Conservation (phyloP, 2,797 vertebrate species). For the Artibeus jamaicensis region DNA sequence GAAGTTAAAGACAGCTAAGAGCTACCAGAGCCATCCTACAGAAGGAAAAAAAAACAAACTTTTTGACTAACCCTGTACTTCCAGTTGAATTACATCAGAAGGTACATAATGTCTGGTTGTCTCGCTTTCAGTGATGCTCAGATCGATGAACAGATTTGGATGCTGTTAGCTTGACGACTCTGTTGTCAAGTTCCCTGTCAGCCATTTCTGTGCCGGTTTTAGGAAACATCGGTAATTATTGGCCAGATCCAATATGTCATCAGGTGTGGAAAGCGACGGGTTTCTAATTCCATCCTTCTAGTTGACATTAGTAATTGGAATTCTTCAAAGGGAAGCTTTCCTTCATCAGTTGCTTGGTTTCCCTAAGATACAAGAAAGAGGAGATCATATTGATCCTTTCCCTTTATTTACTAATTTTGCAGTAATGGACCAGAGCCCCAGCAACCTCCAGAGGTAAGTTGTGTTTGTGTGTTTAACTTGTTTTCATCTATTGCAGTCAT, state of each 20-base stretch:
- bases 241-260: not conserved
- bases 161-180: not conserved
- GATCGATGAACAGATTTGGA: not conserved
- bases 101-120: not conserved
- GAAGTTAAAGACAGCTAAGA: not conserved
- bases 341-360: not conserved
- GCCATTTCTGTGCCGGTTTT: not conserved
- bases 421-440: not conserved
- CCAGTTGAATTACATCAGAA: not conserved
- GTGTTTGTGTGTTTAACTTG: not conserved
- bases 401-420: conserved; percentile 6
- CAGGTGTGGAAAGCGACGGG: not conserved
- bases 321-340: conserved; percentile 1
- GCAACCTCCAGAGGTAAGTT: conserved; percentile 13
- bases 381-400: not conserved
- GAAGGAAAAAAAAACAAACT: not conserved
- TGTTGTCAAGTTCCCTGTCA: not conserved
- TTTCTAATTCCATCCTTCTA: not conserved
- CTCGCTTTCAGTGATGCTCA: not conserved
- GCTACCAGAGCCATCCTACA: not conserved
- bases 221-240: not conserved
- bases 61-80: not conserved
- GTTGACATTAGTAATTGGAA: not conserved
- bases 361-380: conserved; percentile 33
- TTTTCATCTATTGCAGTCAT: not conserved